Base-by-base conservation (phyloP, 2,888 invertebrate genomes). In the Anthrax anthrax region DNA sequence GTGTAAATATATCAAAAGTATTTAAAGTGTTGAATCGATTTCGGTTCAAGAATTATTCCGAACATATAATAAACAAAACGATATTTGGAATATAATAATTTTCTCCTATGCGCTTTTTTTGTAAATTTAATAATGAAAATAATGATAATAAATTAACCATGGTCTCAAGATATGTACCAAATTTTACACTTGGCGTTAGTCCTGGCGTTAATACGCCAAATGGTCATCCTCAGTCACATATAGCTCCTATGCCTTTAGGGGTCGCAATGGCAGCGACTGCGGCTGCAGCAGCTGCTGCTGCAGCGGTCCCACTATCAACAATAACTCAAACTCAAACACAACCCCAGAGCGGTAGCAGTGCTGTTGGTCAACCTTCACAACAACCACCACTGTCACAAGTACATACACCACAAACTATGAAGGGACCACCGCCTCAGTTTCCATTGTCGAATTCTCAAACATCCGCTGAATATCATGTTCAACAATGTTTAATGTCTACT, bases 121-220 rank as follows among this genome's bases (percentile, higher is more conserved):
- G 23, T 4, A 6, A 23, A 6, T 8, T 23, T 23, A 23, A 23
- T 23, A 6, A 6, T 23, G 23, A 23, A 4, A 6, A 23, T n/a
- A 41, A 23, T 9, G 10, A 36, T 18, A 14, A 19, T n/a, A 19
- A 39, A 12, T 37, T 18, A 29, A 44, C 39, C 4, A 51, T 51
- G 51, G 51, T 51, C 9, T 51, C 51, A 16, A 47, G 51, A 18
- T 51, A 51, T 40, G 51, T 51, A 16, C 45, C 48, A 27, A 51
- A 48, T 43, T 51, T 45, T 41, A 37, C 47, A 13, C 37, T 51
- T 12, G 48, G 51, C 14, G 39, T 51, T 23, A 47, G 45, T 38
- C 51, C 48, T 18, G 48, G 48, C 9, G 47, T 48, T 47, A 43
- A 48, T 8, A n/a, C n/a, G n/a, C 47, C 38, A 14, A 47, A 43